phyloP scores from a whole-genome alignment of 2,888 invertebrate genomes.

The Drosophila paracracens region DNA sequence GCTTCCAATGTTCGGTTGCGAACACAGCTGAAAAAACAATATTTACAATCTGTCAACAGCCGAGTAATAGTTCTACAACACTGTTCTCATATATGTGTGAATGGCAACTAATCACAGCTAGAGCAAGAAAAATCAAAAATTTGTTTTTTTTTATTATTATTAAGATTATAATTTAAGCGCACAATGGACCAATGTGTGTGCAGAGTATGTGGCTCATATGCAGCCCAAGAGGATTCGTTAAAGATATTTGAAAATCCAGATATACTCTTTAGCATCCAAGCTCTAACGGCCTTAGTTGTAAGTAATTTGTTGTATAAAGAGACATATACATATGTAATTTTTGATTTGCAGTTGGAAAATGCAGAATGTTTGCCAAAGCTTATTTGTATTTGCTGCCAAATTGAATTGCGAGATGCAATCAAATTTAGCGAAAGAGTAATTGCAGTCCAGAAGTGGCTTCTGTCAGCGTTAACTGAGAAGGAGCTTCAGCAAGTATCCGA shows the following conservation, averaged over 20 bases:
- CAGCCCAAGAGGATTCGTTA: constrained; percentile 39
- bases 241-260: constrained; percentile 42
- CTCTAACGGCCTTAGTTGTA: constrained; percentile 44
- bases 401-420: constrained; percentile 41
- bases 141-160: background rate
- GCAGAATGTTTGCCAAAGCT: constrained; percentile 40
- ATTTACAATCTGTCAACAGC: background rate
- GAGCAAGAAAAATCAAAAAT: constrained; percentile 4
- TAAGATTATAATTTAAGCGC: background rate
- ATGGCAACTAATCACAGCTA: constrained; percentile 39
- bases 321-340: background rate
- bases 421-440: constrained; percentile 48
- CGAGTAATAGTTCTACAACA: constrained; percentile 25
- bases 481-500: constrained; percentile 35
- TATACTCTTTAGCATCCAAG: constrained; percentile 42
- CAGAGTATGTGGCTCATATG: constrained; percentile 46
- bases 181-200: constrained; percentile 49
- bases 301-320: constrained; percentile 3
- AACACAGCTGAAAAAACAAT: background rate
- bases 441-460: constrained; percentile 42
- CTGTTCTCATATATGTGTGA: constrained; percentile 15
- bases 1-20: too few species aligned
- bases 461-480: constrained; percentile 34
- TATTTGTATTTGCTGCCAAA: constrained; percentile 54
- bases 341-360: constrained; percentile 39